phyloP scores from a whole-genome alignment of 2,797 vertebrate species.

The Chelidonichthys spinosus region DNA sequence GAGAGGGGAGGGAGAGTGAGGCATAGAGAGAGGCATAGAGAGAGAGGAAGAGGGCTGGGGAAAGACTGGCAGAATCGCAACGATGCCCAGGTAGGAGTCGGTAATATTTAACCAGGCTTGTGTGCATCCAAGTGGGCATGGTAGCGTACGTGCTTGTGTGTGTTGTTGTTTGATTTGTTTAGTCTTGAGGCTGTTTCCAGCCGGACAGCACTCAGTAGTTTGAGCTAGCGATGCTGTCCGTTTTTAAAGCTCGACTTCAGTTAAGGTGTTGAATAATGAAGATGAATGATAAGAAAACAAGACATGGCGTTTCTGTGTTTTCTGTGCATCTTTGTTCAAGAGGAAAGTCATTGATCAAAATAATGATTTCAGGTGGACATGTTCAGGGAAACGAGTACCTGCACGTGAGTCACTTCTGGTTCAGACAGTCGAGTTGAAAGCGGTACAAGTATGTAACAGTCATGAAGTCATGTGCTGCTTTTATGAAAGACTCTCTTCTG shows the following conservation, averaged over 20 bases:
- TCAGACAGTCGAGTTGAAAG: slow-evolving; percentile 46
- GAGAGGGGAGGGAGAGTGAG: slow-evolving; percentile 59
- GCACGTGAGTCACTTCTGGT: slow-evolving; percentile 3
- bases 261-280: slow-evolving; percentile 29
- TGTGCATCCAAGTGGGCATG: slow-evolving; percentile 27
- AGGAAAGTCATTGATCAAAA: not conserved
- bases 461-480: slow-evolving; percentile 79
- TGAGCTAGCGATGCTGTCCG: not conserved
- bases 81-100: slow-evolving; percentile 89
- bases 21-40: slow-evolving; percentile 21
- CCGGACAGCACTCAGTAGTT: slow-evolving; percentile 1
- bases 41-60: slow-evolving; percentile 51
- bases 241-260: slow-evolving; percentile 33
- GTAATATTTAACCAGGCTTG: slow-evolving; percentile 62
- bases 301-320: not conserved
- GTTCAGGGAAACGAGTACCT: slow-evolving; percentile 9
- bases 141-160: slow-evolving; percentile 14
- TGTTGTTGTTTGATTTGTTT: slow-evolving; percentile 51
- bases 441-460: slow-evolving; percentile 71
- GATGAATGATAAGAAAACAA: not conserved
- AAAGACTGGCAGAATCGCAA: slow-evolving; percentile 75
- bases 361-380: not conserved
- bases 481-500: slow-evolving; percentile 80
- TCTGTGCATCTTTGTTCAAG: not conserved
- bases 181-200: slow-evolving; percentile 7